Conservation (phyloP, 2,113 vertebrate genomes). For the Rhadina sibilatrix region DNA sequence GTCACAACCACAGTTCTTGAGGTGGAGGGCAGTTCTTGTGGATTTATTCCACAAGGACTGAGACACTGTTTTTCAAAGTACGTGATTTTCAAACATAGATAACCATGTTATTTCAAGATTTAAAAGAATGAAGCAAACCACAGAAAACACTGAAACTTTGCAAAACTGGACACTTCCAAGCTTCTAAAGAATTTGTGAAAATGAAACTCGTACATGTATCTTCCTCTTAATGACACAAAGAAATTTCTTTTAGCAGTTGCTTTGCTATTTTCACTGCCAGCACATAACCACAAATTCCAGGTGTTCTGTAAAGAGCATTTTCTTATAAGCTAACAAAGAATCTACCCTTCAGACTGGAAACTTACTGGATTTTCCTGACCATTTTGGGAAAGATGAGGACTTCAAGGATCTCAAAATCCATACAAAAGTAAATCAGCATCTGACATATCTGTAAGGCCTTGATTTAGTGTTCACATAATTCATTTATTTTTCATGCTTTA, state of each 20-base stretch:
- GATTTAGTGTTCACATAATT: background rate
- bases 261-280: background rate
- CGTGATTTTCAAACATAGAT: background rate
- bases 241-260: background rate
- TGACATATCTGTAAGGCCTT: background rate
- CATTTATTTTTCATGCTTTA: background rate
- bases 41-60: background rate
- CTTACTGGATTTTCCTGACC: background rate
- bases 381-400: background rate
- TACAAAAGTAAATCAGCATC: background rate
- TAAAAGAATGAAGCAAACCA: background rate
- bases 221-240: background rate
- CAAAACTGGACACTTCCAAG: background rate
- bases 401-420: background rate
- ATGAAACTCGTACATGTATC: background rate
- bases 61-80: background rate
- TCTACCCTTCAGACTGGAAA: background rate
- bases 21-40: background rate
- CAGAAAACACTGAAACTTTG: background rate
- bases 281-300: background rate
- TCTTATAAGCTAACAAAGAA: background rate
- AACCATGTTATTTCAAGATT: background rate
- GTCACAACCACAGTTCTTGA: background rate
- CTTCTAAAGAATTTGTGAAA: background rate
- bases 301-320: background rate